A percentile compares a stretch with the other conserved stretches of the same genome.
phyloP scores from a whole-genome alignment of 2,888 invertebrate species.

The Eucriotettix oculatus region DNA sequence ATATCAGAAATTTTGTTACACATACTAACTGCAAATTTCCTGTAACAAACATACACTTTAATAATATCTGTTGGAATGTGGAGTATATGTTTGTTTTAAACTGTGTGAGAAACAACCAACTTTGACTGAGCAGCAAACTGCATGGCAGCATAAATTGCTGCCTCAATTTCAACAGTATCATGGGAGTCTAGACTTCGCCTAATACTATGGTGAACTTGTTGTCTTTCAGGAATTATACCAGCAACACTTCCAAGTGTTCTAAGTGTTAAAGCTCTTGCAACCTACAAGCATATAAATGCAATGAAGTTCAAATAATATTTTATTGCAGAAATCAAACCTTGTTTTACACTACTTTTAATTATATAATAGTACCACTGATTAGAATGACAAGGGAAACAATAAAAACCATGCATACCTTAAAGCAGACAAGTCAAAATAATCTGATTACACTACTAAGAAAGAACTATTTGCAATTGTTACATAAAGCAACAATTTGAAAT shows the following conservation, averaged over 20 bases:
- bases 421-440: too few species aligned
- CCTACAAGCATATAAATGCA: constrained; percentile 13
- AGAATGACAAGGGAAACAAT: too few species aligned
- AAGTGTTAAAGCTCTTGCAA: constrained; percentile 80
- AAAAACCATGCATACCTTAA: too few species aligned
- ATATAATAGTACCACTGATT: too few species aligned
- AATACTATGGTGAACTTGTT: constrained; percentile 91
- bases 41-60: constrained; percentile 23
- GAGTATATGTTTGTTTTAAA: background rate
- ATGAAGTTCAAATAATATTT: too few species aligned
- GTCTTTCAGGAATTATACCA: constrained; percentile 81
- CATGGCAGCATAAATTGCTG: constrained; percentile 87
- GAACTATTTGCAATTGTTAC: too few species aligned
- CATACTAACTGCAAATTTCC: constrained; percentile 89
- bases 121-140: constrained; percentile 90
- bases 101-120: constrained; percentile 31
- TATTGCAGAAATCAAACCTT: too few species aligned
- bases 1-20: constrained; percentile 89
- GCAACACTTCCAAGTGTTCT: constrained; percentile 84
- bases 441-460: too few species aligned
- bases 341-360: too few species aligned
- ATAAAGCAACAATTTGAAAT: too few species aligned
- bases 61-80: background rate
- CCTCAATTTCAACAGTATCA: constrained; percentile 89
- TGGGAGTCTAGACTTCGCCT: constrained; percentile 82